Percentiles rank a stretch among this genome's conserved stretches.
These are phyloP conservation scores for Helicoverpa zea DNA, from an alignment of 1,140 invertebrate genomes.

Conservation along the genomic window DNA sequence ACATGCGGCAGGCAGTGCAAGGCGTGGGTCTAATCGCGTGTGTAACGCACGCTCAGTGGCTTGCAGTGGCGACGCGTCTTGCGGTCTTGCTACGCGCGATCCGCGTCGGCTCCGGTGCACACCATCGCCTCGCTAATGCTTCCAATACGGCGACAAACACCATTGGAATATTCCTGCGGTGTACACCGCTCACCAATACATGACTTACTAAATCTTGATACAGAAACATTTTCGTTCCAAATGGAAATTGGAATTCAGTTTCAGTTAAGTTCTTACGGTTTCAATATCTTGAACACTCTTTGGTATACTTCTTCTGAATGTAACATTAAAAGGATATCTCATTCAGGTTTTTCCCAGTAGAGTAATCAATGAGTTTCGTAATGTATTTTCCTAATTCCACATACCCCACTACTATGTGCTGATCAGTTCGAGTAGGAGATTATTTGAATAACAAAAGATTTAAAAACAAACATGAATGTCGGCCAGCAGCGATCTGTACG, in stretches of 20 bases:
- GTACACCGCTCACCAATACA: neutral
- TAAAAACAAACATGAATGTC: neutral
- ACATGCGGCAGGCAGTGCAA: neutral
- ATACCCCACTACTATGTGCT: neutral
- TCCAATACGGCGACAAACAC: neutral
- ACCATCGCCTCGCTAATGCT: constrained; percentile 10
- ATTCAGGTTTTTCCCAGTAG: neutral
- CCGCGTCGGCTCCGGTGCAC: constrained; percentile 13
- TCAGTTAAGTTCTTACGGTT: too few species aligned
- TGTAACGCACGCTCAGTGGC: constrained; percentile 60
- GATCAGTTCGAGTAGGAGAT: neutral
- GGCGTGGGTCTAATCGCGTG: constrained; percentile 59
- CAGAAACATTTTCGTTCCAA: neutral
- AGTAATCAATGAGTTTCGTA: neutral
- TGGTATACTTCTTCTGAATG: too few species aligned
- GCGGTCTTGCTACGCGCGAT: constrained; percentile 33
- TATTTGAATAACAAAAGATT: constrained; percentile 11
- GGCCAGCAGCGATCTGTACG: neutral
- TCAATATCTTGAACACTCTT: too few species aligned
- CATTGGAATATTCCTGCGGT: too few species aligned
- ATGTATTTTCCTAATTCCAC: constrained; percentile 1
- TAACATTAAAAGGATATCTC: neutral
- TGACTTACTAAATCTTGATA: neutral
- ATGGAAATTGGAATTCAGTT: too few species aligned
- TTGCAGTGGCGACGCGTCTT: constrained; percentile 51